phyloP scores from a whole-genome alignment of 2,888 invertebrate species.

The Lasioglossum villosulum region DNA sequence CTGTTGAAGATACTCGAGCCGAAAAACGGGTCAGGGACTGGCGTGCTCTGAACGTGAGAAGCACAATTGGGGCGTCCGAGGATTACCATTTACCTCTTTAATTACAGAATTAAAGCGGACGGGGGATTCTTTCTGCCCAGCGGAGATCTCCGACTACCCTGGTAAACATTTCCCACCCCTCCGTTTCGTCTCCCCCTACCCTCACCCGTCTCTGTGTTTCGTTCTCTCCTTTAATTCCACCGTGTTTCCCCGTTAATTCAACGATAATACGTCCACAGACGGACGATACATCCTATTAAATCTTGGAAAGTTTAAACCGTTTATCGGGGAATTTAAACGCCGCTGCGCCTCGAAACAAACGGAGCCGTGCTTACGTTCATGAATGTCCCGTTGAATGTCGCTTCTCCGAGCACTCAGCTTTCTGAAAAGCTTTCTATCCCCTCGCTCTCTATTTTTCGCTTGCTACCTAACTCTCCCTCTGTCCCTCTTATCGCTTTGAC shows the following conservation, averaged over 20 bases:
- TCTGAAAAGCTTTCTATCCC: not conserved
- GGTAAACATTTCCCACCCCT: slow-evolving; percentile 7
- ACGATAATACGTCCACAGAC: not conserved
- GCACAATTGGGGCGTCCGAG: slow-evolving; percentile 61
- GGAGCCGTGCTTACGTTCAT: not conserved
- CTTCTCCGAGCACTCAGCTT: not conserved
- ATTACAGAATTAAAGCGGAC: slow-evolving; percentile 61
- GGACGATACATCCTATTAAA: not conserved
- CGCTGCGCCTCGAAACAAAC: not conserved
- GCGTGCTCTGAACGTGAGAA: slow-evolving; percentile 49
- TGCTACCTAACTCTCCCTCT: not conserved
- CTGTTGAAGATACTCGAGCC: slow-evolving; percentile 49
- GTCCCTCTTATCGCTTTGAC: slow-evolving; percentile 16
- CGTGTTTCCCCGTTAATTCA: slow-evolving; percentile 7
- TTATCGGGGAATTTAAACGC: slow-evolving; percentile 1
- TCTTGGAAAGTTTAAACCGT: not conserved
- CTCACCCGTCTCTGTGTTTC: not conserved
- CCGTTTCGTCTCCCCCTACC: not conserved
- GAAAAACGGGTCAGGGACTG: slow-evolving; percentile 60
- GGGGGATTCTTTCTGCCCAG: slow-evolving; percentile 27
- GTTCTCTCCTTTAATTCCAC: slow-evolving; percentile 1
- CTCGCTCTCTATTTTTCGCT: not conserved
- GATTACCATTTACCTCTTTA: slow-evolving; percentile 64
- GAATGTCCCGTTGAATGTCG: not conserved
- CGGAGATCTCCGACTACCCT: not conserved